Percentiles rank a stretch among this genome's conserved stretches.
Conservation (phyloP, 53 echinoderm and acorn worm genomes). For the Mesocentrotus franciscanus region DNA sequence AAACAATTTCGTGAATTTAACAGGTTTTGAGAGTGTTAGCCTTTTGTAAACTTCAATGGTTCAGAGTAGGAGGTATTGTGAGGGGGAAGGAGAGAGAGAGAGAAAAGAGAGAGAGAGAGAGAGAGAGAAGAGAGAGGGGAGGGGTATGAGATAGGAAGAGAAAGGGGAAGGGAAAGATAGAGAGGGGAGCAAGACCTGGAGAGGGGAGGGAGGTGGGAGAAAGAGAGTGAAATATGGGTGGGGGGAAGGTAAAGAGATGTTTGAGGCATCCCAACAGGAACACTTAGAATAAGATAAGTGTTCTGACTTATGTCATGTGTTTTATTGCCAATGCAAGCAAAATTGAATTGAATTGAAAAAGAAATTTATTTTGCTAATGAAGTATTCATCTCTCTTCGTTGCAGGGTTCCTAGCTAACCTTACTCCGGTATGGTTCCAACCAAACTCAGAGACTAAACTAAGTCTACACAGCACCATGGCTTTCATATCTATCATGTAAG, state of each 20-base stretch:
- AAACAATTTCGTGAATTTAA: not conserved
- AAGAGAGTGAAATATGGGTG: not conserved
- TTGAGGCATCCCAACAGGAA: slow-evolving; percentile 23
- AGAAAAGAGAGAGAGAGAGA: not conserved
- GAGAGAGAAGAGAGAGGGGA: not conserved
- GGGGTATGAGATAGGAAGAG: slow-evolving; percentile 42
- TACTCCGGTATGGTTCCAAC: slow-evolving; percentile 66
- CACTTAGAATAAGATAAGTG: too few species aligned
- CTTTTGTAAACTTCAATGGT: not conserved
- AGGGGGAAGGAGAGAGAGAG: not conserved
- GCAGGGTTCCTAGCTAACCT: slow-evolving; percentile 45
- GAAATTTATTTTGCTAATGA: too few species aligned
- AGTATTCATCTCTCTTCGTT: not conserved
- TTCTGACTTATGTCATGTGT: too few species aligned
- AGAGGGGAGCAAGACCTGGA: slow-evolving; percentile 53
- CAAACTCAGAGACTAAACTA: slow-evolving; percentile 46
- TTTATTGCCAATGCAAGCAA: too few species aligned
- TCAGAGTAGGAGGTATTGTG: not conserved
- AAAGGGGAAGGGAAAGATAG: slow-evolving; percentile 48
- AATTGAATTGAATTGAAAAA: not conserved
- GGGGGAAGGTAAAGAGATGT: slow-evolving; percentile 30
- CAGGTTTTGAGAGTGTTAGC: not conserved
- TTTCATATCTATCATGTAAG: slow-evolving; percentile 67
- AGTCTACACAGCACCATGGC: slow-evolving; percentile 67
- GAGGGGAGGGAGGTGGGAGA: not conserved